A percentile compares a stretch with the other conserved stretches of the same genome.
phyloP scores from a whole-genome alignment of 2,888 invertebrate species.

The Orthonevra nobilis region DNA sequence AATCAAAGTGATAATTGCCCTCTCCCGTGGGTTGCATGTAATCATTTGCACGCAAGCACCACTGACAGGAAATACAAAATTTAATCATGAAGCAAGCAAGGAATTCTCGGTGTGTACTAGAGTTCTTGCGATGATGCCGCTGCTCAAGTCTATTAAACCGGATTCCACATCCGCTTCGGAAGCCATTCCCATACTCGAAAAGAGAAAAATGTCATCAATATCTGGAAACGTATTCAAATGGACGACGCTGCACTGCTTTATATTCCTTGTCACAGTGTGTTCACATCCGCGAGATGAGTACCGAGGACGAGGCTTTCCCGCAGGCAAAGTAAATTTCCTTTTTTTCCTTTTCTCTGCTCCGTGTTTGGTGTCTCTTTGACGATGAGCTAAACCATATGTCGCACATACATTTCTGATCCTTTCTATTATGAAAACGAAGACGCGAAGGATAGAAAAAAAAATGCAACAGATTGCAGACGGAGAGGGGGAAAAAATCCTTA shows the following conservation, averaged over 20 bases:
- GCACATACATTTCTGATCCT: background rate
- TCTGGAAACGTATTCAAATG: constrained; percentile 11
- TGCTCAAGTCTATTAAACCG: background rate
- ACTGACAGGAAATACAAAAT: constrained; percentile 49
- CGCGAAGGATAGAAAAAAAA: background rate
- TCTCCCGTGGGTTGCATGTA: background rate
- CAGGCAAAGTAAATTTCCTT: background rate
- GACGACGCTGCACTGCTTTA: too few relatives aligned
- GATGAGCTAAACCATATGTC: background rate
- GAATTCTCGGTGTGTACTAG: constrained; percentile 8
- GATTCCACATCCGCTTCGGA: too few relatives aligned
- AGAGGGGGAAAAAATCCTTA: background rate
- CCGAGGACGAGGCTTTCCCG: too few relatives aligned
- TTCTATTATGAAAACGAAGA: background rate
- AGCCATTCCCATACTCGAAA: background rate
- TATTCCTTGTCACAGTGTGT: too few relatives aligned
- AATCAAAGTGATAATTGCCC: constrained; percentile 39
- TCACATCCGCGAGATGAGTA: too few relatives aligned
- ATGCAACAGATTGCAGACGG: too few relatives aligned
- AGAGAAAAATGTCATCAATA: constrained; percentile 12
- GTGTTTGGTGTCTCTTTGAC: too few relatives aligned
- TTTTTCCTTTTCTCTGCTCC: background rate
- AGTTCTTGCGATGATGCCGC: too few relatives aligned
- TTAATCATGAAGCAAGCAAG: constrained; percentile 39
- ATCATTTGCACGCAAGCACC: constrained; percentile 41